Conservation (phyloP, 2,888 invertebrate species). For the Meloe dianella region DNA sequence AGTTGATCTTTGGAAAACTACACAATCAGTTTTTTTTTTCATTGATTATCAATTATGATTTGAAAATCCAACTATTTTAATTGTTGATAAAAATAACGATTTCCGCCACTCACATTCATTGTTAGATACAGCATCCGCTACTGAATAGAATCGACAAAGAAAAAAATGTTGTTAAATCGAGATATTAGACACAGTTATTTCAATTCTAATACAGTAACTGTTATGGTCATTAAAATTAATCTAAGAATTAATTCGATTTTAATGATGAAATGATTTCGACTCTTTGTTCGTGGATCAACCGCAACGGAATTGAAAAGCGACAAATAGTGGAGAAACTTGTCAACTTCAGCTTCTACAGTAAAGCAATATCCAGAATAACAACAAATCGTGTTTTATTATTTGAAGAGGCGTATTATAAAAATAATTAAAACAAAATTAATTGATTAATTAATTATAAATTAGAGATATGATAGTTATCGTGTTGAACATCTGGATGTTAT, state of each 20-base stretch:
- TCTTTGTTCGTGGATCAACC: slow-evolving; percentile 14
- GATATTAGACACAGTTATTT: neutral
- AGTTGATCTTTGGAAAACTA: neutral
- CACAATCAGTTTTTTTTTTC: neutral
- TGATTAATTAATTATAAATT: neutral
- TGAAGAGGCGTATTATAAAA: neutral
- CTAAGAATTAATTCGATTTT: slow-evolving; percentile 23
- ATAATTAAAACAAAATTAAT: neutral
- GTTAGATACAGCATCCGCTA: neutral
- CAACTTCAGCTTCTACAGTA: neutral
- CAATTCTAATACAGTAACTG: slow-evolving; percentile 18
- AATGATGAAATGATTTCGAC: slow-evolving; percentile 15
- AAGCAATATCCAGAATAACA: neutral
- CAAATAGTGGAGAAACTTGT: neutral
- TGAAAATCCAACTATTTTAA: neutral
- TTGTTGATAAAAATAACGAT: neutral
- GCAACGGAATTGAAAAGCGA: neutral
- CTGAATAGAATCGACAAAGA: neutral
- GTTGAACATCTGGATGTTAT: slow-evolving; percentile 24
- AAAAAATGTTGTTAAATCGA: neutral
- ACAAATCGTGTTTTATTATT: neutral
- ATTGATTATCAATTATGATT: too few species aligned
- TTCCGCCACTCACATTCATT: neutral
- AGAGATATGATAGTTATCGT: slow-evolving; percentile 14
- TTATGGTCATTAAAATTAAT: slow-evolving; percentile 19